A percentile compares a stretch with the other conserved stretches of the same genome.
phyloP scores from a whole-genome alignment of 2,797 vertebrate genomes.

The Rhinogobio ventralis region DNA sequence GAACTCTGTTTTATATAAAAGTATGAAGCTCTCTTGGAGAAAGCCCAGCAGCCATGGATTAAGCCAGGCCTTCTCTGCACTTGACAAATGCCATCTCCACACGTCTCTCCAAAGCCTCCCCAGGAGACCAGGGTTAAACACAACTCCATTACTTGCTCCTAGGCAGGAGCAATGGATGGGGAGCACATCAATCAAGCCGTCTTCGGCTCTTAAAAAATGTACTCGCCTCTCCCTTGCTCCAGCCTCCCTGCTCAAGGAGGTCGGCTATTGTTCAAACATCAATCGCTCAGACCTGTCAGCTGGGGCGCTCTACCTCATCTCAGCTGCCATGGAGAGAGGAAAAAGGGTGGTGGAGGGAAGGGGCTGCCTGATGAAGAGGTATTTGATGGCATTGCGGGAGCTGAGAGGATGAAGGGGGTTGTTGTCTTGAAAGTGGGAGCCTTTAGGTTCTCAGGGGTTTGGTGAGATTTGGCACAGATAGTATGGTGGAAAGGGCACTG shows the following conservation, averaged over 20 bases:
- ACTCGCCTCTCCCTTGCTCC: conserved; percentile 59
- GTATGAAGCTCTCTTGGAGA: conserved; percentile 55
- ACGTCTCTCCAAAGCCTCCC: conserved; percentile 57
- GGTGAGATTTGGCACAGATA: conserved; percentile 4
- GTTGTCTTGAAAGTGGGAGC: conserved; percentile 19
- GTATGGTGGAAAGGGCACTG: neutral
- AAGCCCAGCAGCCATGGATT: conserved; percentile 60
- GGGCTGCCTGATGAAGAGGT: conserved; percentile 38
- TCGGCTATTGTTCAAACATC: conserved; percentile 71
- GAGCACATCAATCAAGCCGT: conserved; percentile 65
- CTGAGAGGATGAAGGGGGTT: conserved; percentile 14
- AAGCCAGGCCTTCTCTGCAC: conserved; percentile 49
- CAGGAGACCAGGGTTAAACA: conserved; percentile 64
- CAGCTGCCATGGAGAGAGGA: conserved; percentile 45
- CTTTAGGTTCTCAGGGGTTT: conserved; percentile 23
- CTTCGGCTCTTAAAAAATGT: conserved; percentile 66
- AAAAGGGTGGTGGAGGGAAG: conserved; percentile 28
- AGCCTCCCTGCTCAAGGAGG: conserved; percentile 62
- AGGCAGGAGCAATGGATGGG: conserved; percentile 61
- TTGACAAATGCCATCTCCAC: conserved; percentile 67
- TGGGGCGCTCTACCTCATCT: conserved; percentile 51
- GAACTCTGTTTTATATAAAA: conserved; percentile 51
- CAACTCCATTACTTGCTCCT: conserved; percentile 62
- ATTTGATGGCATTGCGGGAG: conserved; percentile 27
- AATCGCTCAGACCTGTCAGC: conserved; percentile 63